Conservation (phyloP, 2,113 vertebrate species). For the Aegotheles bennettii region DNA sequence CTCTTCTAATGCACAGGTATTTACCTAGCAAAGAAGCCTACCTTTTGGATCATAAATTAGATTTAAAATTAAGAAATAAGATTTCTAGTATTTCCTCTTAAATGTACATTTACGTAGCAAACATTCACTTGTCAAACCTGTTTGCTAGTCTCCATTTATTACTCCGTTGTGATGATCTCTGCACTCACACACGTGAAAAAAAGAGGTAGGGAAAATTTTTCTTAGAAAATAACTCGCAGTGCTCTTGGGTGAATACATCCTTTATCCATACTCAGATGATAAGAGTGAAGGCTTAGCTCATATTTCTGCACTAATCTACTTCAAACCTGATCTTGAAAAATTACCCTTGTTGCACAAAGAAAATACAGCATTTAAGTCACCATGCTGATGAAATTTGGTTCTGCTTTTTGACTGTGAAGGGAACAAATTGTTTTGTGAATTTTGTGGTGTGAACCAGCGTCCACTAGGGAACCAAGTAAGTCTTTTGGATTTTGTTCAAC, state of each 20-base stretch:
- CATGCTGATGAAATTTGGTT: slow-evolving; percentile 61
- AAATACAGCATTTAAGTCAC: slow-evolving; percentile 61
- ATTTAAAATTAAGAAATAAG: slow-evolving; percentile 37
- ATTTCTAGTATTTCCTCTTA: not conserved
- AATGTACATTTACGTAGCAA: not conserved
- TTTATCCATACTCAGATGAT: slow-evolving; percentile 63
- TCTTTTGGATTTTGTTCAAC: not conserved
- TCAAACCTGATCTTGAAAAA: slow-evolving; percentile 71
- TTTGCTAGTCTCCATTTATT: not conserved
- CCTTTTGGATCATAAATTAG: not conserved
- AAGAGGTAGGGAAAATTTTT: not conserved
- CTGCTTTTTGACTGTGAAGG: slow-evolving; percentile 52
- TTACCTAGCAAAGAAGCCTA: not conserved
- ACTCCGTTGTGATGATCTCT: not conserved
- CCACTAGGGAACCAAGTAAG: slow-evolving; percentile 39
- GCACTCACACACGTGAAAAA: not conserved
- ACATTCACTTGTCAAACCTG: slow-evolving; percentile 13
- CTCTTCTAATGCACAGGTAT: not conserved
- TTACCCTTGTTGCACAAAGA: slow-evolving; percentile 60
- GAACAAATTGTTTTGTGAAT: slow-evolving; percentile 50
- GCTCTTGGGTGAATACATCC: slow-evolving; percentile 56
- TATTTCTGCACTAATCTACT: slow-evolving; percentile 66
- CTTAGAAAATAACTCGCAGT: slow-evolving; percentile 57
- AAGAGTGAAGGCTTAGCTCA: slow-evolving; percentile 62
- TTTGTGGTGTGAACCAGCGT: slow-evolving; percentile 29